Conservation (phyloP, 2,888 invertebrate genomes). For the Apamea epomidion region DNA sequence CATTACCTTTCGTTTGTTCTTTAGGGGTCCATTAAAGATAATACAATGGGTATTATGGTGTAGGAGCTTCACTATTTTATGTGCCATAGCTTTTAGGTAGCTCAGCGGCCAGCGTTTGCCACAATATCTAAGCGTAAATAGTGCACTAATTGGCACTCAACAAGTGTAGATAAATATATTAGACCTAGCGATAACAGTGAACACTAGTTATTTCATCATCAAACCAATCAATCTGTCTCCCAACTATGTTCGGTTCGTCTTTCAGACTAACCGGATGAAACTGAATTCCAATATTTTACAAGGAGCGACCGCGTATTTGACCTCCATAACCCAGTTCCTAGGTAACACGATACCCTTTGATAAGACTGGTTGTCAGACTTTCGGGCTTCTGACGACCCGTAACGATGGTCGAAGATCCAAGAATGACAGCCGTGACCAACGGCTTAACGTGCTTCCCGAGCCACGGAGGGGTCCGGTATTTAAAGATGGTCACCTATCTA, state of each 20-base stretch:
- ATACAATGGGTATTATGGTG: conserved; percentile 17
- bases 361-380: not conserved
- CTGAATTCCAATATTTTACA: not conserved
- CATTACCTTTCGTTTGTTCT: conserved; percentile 69
- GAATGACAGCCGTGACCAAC: not conserved
- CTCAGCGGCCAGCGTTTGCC: not conserved
- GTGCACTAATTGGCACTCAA: not conserved
- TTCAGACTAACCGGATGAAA: not conserved
- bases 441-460: not conserved
- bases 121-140: not conserved
- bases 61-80: conserved; percentile 4
- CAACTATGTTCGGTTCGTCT: not conserved
- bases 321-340: not conserved
- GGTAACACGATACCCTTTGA: not conserved
- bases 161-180: not conserved
- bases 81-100: not conserved
- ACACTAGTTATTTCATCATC: not conserved
- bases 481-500: not conserved
- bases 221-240: not conserved
- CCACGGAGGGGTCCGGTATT: not conserved
- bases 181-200: not conserved
- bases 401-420: not conserved
- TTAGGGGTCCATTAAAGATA: conserved; percentile 64
- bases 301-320: not conserved
- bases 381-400: not conserved